Conservation (phyloP, 2,888 invertebrate genomes). For the Imbricaverruca yamaguchii region DNA sequence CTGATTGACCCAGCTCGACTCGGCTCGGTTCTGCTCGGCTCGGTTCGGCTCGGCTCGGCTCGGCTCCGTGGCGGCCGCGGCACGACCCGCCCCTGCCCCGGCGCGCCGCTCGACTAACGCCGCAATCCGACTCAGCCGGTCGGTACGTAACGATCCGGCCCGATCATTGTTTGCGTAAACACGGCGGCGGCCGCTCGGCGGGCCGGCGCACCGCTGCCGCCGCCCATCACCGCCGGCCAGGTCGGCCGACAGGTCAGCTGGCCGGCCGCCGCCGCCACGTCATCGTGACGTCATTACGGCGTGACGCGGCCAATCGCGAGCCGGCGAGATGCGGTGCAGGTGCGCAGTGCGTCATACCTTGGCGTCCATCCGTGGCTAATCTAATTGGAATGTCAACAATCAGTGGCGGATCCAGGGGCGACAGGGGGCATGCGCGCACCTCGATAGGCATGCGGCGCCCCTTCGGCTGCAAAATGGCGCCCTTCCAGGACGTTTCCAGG, state of each 20-base stretch:
- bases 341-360: neutral
- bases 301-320: neutral
- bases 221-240: too few species aligned
- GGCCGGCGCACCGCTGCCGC: neutral
- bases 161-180: slow-evolving; percentile 7
- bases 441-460: too few species aligned
- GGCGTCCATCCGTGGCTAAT: neutral
- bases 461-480: too few species aligned
- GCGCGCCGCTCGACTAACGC: neutral
- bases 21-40: too few species aligned
- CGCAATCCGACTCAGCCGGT: neutral
- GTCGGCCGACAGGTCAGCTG: too few species aligned
- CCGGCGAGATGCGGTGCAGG: neutral
- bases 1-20: too few species aligned
- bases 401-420: too few species aligned
- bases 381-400: too few species aligned
- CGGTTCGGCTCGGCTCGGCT: neutral
- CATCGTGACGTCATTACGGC: neutral
- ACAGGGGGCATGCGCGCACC: too few species aligned
- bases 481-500: too few species aligned
- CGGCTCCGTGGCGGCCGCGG: neutral
- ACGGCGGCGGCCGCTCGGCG: neutral
- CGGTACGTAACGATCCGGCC: neutral
- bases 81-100: neutral
- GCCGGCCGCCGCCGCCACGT: neutral